Conservation (phyloP, 1,140 invertebrate species). For the Nylanderia fulva region DNA sequence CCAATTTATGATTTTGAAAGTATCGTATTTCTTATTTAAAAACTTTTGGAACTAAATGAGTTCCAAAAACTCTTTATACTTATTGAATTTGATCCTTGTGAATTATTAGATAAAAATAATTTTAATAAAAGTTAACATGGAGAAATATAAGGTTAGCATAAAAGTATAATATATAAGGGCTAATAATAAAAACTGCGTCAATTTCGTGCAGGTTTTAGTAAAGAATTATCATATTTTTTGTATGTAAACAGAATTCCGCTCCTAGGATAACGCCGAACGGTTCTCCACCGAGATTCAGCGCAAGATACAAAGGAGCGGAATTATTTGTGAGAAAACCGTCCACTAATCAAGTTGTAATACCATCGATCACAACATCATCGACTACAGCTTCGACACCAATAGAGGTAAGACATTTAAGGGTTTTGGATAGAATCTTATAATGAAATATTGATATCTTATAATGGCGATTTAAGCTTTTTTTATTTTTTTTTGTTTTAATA, state of each 20-base stretch:
- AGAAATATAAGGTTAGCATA: too few species aligned
- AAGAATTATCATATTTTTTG: not conserved
- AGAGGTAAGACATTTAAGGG: slow-evolving; percentile 77
- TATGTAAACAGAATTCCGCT: slow-evolving; percentile 79
- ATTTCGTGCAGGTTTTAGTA: not conserved
- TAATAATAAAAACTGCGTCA: too few species aligned
- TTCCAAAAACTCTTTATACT: too few species aligned
- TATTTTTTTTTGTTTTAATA: slow-evolving; percentile 18
- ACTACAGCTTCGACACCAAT: slow-evolving; percentile 78
- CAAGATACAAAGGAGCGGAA: slow-evolving; percentile 83
- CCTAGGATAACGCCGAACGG: slow-evolving; percentile 81
- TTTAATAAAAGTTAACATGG: too few species aligned
- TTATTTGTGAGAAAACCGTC: slow-evolving; percentile 80
- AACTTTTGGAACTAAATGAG: too few species aligned
- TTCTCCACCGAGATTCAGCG: slow-evolving; percentile 81
- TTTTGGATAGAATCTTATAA: slow-evolving; percentile 53
- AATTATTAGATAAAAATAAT: too few species aligned
- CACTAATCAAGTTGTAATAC: slow-evolving; percentile 74
- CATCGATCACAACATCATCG: slow-evolving; percentile 78
- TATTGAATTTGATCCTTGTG: too few species aligned
- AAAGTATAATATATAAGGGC: too few species aligned
- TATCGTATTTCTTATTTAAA: too few species aligned
- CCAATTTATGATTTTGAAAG: too few species aligned
- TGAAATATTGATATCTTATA: slow-evolving; percentile 9
- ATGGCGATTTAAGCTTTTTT: slow-evolving; percentile 11